A percentile compares a stretch with the other conserved stretches of the same genome.
phyloP scores from a whole-genome alignment of 2,797 vertebrate species.

The Decapterus maruadsi region DNA sequence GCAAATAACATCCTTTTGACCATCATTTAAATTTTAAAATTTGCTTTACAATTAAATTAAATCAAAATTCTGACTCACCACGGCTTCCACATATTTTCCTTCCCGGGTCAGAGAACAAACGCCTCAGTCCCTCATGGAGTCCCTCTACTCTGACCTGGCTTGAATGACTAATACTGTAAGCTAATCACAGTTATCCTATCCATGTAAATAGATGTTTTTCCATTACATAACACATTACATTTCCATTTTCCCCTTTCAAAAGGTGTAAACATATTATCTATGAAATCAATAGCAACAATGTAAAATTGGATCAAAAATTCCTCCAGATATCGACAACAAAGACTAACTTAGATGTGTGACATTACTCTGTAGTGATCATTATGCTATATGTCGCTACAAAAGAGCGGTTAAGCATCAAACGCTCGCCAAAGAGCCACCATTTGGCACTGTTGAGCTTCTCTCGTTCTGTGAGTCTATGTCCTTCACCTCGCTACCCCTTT shows the following conservation, averaged over 20 bases:
- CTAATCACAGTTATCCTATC: not conserved
- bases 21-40: no score
- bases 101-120: no score
- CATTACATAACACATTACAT: not conserved
- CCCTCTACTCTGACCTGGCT: no score
- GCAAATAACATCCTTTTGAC: no score
- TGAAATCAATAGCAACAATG: not conserved
- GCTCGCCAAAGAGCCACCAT: conserved; percentile 44
- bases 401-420: conserved; percentile 34
- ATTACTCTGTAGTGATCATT: not conserved
- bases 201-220: not conserved
- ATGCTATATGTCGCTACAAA: conserved; percentile 31
- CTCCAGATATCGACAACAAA: not conserved
- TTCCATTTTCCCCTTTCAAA: not conserved
- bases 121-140: no score
- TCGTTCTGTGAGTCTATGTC: conserved; percentile 39
- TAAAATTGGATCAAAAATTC: not conserved
- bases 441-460: conserved; percentile 53
- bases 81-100: no score
- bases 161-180: not conserved
- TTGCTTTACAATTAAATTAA: no score
- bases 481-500: conserved; percentile 56
- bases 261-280: not conserved
- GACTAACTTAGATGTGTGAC: conserved; percentile 6
- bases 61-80: no score